Conservation (phyloP, 2,113 vertebrate genomes). For the Ibidorhyncha struthersii region DNA sequence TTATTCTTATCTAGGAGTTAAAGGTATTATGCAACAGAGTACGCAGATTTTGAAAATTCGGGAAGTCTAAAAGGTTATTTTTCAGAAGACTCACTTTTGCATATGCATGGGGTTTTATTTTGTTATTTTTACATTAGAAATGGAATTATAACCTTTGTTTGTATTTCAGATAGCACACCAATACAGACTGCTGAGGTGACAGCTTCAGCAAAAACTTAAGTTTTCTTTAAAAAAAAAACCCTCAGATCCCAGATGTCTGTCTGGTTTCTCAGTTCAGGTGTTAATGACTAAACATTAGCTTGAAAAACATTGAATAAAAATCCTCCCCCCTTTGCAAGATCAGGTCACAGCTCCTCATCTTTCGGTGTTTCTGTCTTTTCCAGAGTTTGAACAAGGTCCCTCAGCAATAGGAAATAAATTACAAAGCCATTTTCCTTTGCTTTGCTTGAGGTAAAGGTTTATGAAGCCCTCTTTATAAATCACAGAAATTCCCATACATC, state of each 20-base stretch:
- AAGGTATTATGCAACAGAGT: not conserved
- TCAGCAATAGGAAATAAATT: not conserved
- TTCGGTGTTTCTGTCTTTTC: not conserved
- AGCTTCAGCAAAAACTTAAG: not conserved
- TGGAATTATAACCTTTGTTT: not conserved
- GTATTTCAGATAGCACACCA: not conserved
- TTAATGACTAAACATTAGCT: not conserved
- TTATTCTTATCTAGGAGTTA: slow-evolving; percentile 7
- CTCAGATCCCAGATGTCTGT: not conserved
- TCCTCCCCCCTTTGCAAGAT: not conserved
- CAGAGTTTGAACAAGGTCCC: not conserved
- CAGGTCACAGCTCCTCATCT: not conserved
- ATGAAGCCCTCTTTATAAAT: not conserved
- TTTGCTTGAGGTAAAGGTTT: not conserved
- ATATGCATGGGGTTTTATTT: not conserved
- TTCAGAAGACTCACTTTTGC: not conserved
- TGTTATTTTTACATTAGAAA: not conserved
- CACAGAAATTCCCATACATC: not conserved
- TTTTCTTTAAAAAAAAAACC: not conserved
- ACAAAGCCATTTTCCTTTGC: not conserved
- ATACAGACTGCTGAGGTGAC: not conserved
- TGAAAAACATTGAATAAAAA: not conserved
- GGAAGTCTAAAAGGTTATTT: not conserved
- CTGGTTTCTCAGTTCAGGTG: not conserved
- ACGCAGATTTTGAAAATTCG: not conserved